Evolutionary conservation across 2,888 invertebrate genomes (phyloP), one percentile per base, ranked within the genome.

Genomic region (Pachliopta kotzebuea): DNA sequence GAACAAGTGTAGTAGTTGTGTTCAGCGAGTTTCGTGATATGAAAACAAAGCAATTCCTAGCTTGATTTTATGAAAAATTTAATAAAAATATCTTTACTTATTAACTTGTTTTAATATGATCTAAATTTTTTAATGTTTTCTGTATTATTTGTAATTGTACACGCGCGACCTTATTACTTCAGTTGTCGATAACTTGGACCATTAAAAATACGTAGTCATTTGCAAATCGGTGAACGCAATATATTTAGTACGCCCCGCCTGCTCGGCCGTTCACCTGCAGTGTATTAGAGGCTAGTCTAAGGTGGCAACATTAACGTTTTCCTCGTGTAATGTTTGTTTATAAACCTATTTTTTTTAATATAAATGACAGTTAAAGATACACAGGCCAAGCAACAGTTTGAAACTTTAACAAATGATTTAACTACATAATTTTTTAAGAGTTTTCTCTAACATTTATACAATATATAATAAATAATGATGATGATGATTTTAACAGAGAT

Each of bases 231-330:
- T 76, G 80, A 76, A 80, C 77, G 82, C 76, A 77, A 75, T 74
- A 75, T 76, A 78, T 78, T 79, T 77, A 75, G 76, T 74, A 67
- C 70, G 72, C 65, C 69, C 71, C 71, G 72, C 66, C 70, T 71
- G 72, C 65, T 65, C 77, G 84, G 83, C 78, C 85, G 74, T 83
- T 84, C 84, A 84, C 84, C 83, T 81, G 80, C 74, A 68, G 72
- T 69, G 69, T 54, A 37, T 37, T 56, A 11, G 60, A 60, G 24
- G 26, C 59, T 50, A 42, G 63, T 54, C 42, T 42, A 64, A 56
- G 70, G 69, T 69, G 70, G 70, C 60, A 66, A 62, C 66, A 61
- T 65, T 59, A 65, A 55, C 29, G 45, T 57, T 57, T 64, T 29
- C 45, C 58, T 57, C 53, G 56, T 60, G 63, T 49, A 58, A 54